These are phyloP conservation scores for Ramphastos sulfuratus DNA, from an alignment of 2,113 vertebrate species.

Conservation along the genomic window DNA sequence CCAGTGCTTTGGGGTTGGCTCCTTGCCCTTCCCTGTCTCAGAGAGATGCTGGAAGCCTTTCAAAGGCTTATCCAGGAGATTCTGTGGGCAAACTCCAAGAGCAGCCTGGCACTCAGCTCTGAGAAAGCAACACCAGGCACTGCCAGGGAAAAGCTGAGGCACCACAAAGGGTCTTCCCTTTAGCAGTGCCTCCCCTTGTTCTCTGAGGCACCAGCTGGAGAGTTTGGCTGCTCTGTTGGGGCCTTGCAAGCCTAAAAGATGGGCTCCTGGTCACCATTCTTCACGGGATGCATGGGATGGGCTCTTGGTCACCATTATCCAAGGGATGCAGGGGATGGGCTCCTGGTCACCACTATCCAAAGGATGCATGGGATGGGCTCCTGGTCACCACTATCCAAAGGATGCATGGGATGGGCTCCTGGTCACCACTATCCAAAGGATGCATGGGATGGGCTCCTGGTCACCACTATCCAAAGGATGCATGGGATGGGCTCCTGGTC, in stretches of 20 bases:
- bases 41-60: not conserved
- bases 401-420: fast-evolving
- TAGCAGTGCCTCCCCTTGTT: not conserved
- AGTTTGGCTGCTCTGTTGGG: not conserved
- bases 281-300: not conserved
- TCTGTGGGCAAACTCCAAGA: no score
- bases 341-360: not conserved
- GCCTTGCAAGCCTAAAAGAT: fast-evolving
- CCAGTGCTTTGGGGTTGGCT: not conserved
- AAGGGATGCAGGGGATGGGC: not conserved
- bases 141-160: fast-evolving
- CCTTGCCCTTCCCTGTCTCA: not conserved
- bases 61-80: not conserved
- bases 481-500: not conserved
- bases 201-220: not conserved
- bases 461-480: not conserved
- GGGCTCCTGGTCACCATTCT: not conserved
- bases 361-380: no score
- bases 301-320: not conserved
- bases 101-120: fast-evolving
- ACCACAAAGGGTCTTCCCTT: not conserved
- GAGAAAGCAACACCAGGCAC: not conserved
- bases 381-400: no score
- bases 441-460: not conserved
- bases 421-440: not conserved